These are phyloP conservation scores for Orussus abietinus DNA, from an alignment of 1,140 invertebrate genomes.

Conservation along the genomic window DNA sequence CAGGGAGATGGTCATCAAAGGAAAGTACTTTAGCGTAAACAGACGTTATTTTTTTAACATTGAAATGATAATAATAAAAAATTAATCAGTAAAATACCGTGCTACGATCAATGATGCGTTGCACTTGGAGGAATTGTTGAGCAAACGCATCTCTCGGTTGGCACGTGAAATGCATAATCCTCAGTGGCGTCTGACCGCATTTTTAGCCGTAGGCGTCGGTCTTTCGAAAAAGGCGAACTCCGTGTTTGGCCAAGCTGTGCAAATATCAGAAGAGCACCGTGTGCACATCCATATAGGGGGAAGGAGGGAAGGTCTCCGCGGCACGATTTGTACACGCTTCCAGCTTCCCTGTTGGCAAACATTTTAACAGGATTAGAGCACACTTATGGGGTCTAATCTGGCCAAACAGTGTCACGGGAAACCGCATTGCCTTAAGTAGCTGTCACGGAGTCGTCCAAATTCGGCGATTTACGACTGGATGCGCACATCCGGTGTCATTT, in stretches of 20 bases:
- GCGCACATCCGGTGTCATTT: too few species aligned
- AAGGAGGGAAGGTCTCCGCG: too few species aligned
- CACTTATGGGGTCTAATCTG: constrained; percentile 46
- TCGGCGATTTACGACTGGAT: neutral
- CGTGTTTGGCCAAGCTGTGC: constrained; percentile 50
- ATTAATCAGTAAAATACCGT: too few species aligned
- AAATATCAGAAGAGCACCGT: constrained; percentile 45
- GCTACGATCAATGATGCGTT: too few species aligned
- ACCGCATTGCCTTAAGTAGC: constrained; percentile 40
- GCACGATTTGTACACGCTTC: too few species aligned
- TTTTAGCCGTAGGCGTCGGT: constrained; percentile 35
- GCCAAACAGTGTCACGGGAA: constrained; percentile 39
- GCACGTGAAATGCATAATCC: too few species aligned
- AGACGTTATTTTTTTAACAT: too few species aligned
- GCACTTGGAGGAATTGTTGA: too few species aligned
- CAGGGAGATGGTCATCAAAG: too few species aligned
- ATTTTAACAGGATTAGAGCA: constrained; percentile 53
- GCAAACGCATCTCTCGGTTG: too few species aligned
- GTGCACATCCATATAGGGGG: constrained; percentile 8
- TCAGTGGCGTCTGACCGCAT: constrained; percentile 31
- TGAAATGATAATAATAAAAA: too few species aligned
- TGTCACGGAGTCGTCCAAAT: constrained; percentile 28
- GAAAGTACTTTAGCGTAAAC: too few species aligned
- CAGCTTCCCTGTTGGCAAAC: constrained; percentile 44
- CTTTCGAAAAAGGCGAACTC: constrained; percentile 47